Evolutionary conservation across 2,113 vertebrate genomes (phyloP).

Genomic region (Furnarius figulus): DNA sequence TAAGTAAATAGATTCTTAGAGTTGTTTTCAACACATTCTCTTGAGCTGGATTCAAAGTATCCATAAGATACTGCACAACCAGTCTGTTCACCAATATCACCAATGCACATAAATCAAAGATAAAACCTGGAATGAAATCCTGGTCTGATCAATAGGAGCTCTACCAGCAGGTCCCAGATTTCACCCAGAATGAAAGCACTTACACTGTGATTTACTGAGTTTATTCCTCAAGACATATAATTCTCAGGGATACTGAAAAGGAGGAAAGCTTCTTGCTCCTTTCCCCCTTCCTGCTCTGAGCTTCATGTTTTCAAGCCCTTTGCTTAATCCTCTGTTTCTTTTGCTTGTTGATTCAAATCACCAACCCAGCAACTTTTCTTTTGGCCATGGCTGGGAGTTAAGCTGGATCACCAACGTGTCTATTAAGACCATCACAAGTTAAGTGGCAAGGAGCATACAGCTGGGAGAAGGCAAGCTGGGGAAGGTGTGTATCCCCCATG

Average conservation of each 20-base stretch:
- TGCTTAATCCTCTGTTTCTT: background rate
- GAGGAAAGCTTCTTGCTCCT: background rate
- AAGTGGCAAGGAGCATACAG: background rate
- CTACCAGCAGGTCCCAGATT: background rate
- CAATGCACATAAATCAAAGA: background rate
- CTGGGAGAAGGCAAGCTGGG: background rate
- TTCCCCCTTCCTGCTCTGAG: background rate
- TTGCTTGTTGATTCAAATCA: background rate
- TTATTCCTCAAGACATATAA: background rate
- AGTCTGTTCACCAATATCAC: background rate
- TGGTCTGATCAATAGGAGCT: background rate
- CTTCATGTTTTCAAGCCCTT: background rate
- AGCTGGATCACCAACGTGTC: background rate
- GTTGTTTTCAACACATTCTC: background rate
- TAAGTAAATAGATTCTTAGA: conserved; percentile 34
- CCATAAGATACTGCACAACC: background rate
- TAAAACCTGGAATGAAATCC: background rate
- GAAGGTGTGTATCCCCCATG: background rate
- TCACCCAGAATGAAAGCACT: background rate
- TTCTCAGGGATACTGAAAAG: background rate
- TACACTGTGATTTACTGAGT: background rate
- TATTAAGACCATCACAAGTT: background rate
- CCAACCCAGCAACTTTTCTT: background rate
- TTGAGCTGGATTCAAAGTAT: background rate
- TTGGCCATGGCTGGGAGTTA: background rate